phyloP scores from a whole-genome alignment of 2,113 vertebrate genomes.

The Marmota flaviventris region DNA sequence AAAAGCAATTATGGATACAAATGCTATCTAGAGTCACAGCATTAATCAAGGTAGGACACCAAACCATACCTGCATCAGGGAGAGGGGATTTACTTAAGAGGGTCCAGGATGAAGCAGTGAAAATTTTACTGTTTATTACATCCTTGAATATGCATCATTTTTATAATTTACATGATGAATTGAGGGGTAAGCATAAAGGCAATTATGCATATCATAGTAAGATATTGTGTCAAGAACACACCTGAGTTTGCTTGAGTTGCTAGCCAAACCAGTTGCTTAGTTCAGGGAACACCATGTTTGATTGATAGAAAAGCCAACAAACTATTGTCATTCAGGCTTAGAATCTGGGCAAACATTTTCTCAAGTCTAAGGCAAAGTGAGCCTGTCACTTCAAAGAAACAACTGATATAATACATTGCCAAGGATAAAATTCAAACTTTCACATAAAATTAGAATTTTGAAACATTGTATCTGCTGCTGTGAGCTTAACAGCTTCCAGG shows the following conservation, averaged over 20 bases:
- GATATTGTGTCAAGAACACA: background rate
- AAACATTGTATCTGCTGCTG: background rate
- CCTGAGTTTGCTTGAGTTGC: background rate
- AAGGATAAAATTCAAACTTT: slow-evolving; percentile 42
- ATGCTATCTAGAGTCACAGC: background rate
- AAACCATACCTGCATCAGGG: background rate
- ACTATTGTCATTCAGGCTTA: background rate
- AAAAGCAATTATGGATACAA: background rate
- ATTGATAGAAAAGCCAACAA: background rate
- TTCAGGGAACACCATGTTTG: background rate
- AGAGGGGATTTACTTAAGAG: background rate
- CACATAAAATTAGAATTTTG: background rate
- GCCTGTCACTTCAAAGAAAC: slow-evolving; percentile 11
- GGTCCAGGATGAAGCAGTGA: background rate
- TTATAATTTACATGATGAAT: background rate
- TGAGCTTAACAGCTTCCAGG: background rate
- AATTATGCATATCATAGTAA: background rate
- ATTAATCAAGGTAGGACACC: background rate
- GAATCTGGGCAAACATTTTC: background rate
- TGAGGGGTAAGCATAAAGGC: background rate
- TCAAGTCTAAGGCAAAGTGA: slow-evolving; percentile 29
- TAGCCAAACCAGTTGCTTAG: background rate
- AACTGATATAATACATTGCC: background rate
- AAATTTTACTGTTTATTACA: background rate
- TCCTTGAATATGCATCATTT: background rate